Base-by-base conservation (phyloP, 1,140 invertebrate genomes). In the Bombus cullumanus region DNA sequence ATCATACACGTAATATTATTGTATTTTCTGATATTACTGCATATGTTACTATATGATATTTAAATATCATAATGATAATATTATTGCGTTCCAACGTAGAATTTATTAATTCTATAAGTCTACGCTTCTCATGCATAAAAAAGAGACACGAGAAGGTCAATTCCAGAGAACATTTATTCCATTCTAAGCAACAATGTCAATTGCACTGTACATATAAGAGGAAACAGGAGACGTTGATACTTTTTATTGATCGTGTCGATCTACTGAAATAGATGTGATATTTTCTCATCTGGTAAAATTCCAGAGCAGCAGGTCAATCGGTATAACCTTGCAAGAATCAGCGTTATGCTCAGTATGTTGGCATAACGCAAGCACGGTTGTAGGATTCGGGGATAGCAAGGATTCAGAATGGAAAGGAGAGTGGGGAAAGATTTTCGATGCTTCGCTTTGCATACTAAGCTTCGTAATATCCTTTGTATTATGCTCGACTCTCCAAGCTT, bases 401-500 rank as follows among this genome's bases (percentile, higher is more conserved):
- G 41, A 53, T 34, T 41, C 43, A 41, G 12, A 25, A 18, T 53
- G 13, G n/a, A 15, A n/a, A 13, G n/a, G n/a, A 41, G 64, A n/a
- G 74, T 34, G 10, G 10, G n/a, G 43, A 34, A 59, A 57, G 72
- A 15, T 69, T 59, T 83, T 69, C 47, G 74, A 83, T 43, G 59
- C 43, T n/a, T 69, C 71, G 84, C 84, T 82, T 81, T 82, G 79
- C 84, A 82, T 82, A 75, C 59, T 75, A 75, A 82, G 41, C 57
- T 15, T 59, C 22, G 31, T 78, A 86, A 86, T 86, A 86, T 86
- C 79, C 79, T 81, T 81, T 81, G 79, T 82, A 74, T 82, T 81
- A 75, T 81, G 57, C 82, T 10, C 59, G 68, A 53, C 62, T 64
- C 43, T 57, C 57, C 4, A 53, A 62, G 25, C 59, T n/a, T 28